phyloP scores from a whole-genome alignment of 2,888 invertebrate species.

The Melanophora roralis region DNA sequence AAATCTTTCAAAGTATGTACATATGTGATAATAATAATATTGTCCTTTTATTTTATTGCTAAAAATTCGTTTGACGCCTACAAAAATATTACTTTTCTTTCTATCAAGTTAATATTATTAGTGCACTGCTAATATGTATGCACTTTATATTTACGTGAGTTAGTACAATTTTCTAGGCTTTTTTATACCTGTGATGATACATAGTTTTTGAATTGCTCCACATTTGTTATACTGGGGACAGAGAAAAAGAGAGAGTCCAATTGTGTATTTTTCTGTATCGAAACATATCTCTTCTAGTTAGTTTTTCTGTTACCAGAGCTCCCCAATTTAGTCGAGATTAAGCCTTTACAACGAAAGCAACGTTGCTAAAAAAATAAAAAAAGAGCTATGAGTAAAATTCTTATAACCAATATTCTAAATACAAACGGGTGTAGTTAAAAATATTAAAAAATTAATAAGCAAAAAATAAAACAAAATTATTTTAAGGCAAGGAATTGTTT shows the following conservation, averaged over 20 bases:
- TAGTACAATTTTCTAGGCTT: neutral
- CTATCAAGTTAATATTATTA: too few relatives aligned
- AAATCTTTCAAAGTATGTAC: too few relatives aligned
- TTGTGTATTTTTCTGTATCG: neutral
- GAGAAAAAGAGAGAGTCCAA: slow-evolving; percentile 10
- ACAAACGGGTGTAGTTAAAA: slow-evolving; percentile 56
- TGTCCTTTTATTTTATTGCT: too few relatives aligned
- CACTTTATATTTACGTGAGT: too few relatives aligned
- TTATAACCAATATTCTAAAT: slow-evolving; percentile 25
- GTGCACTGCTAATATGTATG: too few relatives aligned
- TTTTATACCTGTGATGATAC: neutral
- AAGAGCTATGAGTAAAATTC: neutral
- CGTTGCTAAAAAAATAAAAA: slow-evolving; percentile 43
- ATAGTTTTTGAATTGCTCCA: neutral
- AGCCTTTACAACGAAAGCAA: slow-evolving; percentile 62
- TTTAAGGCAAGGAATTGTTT: too few relatives aligned
- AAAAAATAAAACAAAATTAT: slow-evolving; percentile 7
- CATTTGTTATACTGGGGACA: neutral
- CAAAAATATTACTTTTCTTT: too few relatives aligned
- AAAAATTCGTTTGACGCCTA: too few relatives aligned
- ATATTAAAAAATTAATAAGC: slow-evolving; percentile 38
- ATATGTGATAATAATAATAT: too few relatives aligned
- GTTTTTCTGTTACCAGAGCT: slow-evolving; percentile 25
- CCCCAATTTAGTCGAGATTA: slow-evolving; percentile 58
- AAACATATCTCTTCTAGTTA: slow-evolving; percentile 16